A percentile compares a stretch with the other conserved stretches of the same genome.
Evolutionary conservation across 2,888 invertebrate species (phyloP).

Genomic region (Drosophila formosana): DNA sequence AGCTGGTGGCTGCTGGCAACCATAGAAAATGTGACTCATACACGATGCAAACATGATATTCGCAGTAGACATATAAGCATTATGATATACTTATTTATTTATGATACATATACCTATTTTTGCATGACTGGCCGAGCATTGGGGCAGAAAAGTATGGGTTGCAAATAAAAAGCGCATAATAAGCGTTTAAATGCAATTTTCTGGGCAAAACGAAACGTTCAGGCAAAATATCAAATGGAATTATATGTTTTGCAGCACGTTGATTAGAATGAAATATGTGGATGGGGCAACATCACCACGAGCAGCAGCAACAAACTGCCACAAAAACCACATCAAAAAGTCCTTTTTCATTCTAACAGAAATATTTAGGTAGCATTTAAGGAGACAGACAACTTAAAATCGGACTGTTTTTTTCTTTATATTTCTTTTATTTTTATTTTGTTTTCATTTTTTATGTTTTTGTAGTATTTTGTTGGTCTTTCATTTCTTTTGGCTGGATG

Average conservation of each 20-base stretch:
- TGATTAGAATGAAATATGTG: slow-evolving; percentile 79
- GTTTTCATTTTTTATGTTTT: slow-evolving; percentile 12
- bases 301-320: slow-evolving; percentile 19
- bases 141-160: slow-evolving; percentile 76
- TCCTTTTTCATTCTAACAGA: slow-evolving; percentile 69
- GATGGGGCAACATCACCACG: slow-evolving; percentile 22
- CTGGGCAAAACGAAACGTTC: slow-evolving; percentile 69
- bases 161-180: slow-evolving; percentile 82
- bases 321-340: slow-evolving; percentile 47
- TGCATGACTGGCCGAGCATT: slow-evolving; percentile 69
- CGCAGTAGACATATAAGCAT: not conserved
- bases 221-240: slow-evolving; percentile 73
- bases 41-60: not conserved
- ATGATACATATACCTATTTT: slow-evolving; percentile 29
- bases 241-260: slow-evolving; percentile 76
- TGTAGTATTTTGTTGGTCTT: slow-evolving; percentile 26
- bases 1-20: not conserved
- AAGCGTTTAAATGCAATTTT: slow-evolving; percentile 84
- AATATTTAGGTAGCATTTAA: slow-evolving; percentile 79
- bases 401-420: slow-evolving; percentile 40
- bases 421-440: slow-evolving; percentile 27
- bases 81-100: slow-evolving; percentile 4
- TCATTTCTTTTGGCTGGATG: slow-evolving; percentile 54
- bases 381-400: slow-evolving; percentile 72
- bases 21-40: slow-evolving; percentile 30